Conservation (phyloP, 30 jellyfish, hydroid and myxozoan species). For the Chironex yamaguchii region DNA sequence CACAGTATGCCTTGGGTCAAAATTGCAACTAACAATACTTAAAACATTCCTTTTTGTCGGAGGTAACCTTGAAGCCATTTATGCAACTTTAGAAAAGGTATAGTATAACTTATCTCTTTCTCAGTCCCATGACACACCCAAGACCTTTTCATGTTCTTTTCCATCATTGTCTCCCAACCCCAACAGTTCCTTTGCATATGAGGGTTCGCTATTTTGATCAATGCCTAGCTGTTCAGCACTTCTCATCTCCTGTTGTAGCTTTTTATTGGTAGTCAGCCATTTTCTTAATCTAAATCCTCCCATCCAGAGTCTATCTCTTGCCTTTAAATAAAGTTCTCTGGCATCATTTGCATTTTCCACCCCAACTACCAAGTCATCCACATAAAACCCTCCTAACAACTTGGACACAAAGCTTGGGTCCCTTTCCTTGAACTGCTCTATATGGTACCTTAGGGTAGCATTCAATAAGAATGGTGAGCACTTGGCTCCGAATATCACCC, state of each 20-base stretch:
- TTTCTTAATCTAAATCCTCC: background rate
- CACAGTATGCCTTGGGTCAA: slow-evolving; percentile 37
- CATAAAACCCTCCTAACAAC: slow-evolving; percentile 17
- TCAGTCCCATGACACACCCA: slow-evolving; percentile 28
- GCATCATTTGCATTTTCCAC: slow-evolving; percentile 1
- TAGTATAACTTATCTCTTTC: slow-evolving; percentile 1
- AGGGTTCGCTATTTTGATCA: background rate
- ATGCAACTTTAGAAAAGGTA: background rate
- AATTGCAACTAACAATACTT: background rate
- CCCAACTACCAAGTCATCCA: slow-evolving; percentile 22
- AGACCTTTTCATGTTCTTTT: background rate
- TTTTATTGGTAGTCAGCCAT: background rate
- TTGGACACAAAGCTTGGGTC: background rate
- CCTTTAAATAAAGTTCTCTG: slow-evolving; percentile 5
- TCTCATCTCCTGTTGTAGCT: background rate
- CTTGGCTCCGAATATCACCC: slow-evolving; percentile 23
- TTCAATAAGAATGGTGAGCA: background rate
- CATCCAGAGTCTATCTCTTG: background rate
- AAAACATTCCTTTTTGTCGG: slow-evolving; percentile 6
- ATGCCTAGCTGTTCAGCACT: no score
- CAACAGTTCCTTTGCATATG: slow-evolving; percentile 11
- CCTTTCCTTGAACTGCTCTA: background rate
- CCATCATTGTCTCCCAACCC: no score
- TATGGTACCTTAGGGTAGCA: slow-evolving; percentile 1
- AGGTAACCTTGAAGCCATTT: background rate